Percentiles rank a stretch among this genome's conserved stretches.
Evolutionary conservation across 2,888 invertebrate species (phyloP).

Genomic region (Frankliniella fusca): DNA sequence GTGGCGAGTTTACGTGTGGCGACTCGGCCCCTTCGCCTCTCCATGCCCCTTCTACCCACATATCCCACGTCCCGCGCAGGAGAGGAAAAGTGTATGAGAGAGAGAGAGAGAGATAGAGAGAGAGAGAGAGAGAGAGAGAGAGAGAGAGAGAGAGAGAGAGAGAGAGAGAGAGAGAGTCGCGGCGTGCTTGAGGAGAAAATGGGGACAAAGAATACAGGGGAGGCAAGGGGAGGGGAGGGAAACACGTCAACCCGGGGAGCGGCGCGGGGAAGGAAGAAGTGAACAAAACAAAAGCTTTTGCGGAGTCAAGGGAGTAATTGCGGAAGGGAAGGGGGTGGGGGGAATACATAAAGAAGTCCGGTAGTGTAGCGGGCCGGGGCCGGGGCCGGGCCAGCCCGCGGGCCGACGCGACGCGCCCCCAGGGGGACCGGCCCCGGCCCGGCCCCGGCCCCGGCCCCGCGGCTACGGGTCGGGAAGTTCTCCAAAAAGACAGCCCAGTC

Average conservation of each 20-base stretch:
- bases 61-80: too few species aligned
- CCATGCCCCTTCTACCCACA: too few species aligned
- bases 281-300: background rate
- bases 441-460: background rate
- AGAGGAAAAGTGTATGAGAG: too few species aligned
- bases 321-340: background rate
- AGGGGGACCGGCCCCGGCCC: background rate
- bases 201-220: background rate
- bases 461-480: background rate
- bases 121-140: too few species aligned
- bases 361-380: background rate
- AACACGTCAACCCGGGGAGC: background rate
- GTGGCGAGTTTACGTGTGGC: background rate
- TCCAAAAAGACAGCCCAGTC: background rate
- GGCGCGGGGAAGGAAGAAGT: background rate
- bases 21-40: too few species aligned
- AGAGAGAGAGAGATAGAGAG: too few species aligned
- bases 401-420: background rate
- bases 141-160: too few species aligned
- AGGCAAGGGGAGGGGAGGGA: background rate
- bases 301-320: background rate
- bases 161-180: too few species aligned
- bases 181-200: too few species aligned
- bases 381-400: background rate
- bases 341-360: background rate